Evolutionary conservation across 2,888 invertebrate species (phyloP), one percentile per base, ranked within the genome.

Genomic region (Cephus pygmeus): DNA sequence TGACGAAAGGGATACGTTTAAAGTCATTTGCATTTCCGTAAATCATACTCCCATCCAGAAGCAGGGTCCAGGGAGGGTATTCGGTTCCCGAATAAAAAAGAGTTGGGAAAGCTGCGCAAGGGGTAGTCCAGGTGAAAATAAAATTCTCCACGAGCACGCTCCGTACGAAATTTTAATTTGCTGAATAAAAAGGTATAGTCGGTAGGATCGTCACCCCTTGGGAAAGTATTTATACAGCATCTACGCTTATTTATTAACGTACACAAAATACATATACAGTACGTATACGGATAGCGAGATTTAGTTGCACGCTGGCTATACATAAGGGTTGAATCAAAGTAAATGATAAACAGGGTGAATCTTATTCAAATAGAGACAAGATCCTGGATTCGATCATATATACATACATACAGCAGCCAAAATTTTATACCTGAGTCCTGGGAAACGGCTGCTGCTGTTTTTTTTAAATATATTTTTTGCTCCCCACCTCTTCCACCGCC

Each of bases 281-380:
- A 79, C 71, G 76, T 78, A 77, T 74, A 68, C 68, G 76, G 69
- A 75, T 33, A 36, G n/a, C 12, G 71, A 40, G 56, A 56, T 56
- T 56, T 56, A 12, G 71, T 71, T 71, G 31, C 23, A 71, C 33
- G 33, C 71, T 9, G 31, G 34, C 2, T 71, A 71, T 76, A 69
- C 35, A 77, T 71, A 78, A 79, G 77, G 84, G 83, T 81, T 76
- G 83, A 83, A 87, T 88, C 83, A 85, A 88, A 86, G 87, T 86
- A 90, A 90, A 89, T 90, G 88, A 89, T 90, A 90, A 90, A 90
- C 90, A 88, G 89, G 88, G 87, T 88, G 90, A 88, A 90, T 90
- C 90, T 90, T 90, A 90, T 90, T 90, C 88, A 90, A 90, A 90
- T 90, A 88, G 85, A 87, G 87, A 90, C 88, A 87, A 88, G 89